These are phyloP conservation scores for Cuculus canorus DNA, from an alignment of 2,797 vertebrate genomes.

Conservation along the genomic window DNA sequence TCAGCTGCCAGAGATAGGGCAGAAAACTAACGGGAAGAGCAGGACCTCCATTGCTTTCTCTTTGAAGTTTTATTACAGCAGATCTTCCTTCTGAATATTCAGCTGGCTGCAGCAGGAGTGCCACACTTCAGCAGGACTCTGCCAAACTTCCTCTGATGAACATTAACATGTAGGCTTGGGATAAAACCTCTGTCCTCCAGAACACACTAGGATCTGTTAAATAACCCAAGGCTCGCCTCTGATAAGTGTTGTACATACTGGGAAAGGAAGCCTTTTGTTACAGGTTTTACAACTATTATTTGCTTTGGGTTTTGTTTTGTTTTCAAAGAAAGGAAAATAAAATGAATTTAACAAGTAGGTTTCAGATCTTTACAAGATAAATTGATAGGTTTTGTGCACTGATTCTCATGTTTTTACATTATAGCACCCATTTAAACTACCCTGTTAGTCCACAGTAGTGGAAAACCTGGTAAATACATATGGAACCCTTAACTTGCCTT, in stretches of 20 bases:
- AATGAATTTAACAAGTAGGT: conserved; percentile 69
- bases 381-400: conserved; percentile 31
- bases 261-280: conserved; percentile 51
- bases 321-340: conserved; percentile 71
- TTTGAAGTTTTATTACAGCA: conserved; percentile 56
- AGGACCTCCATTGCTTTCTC: not conserved
- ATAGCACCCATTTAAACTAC: conserved; percentile 56
- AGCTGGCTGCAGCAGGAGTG: not conserved
- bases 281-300: conserved; percentile 48
- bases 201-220: conserved; percentile 6
- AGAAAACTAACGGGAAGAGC: not conserved
- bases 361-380: conserved; percentile 65
- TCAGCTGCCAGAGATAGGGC: not conserved
- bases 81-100: conserved; percentile 25
- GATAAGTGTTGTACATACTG: conserved; percentile 15
- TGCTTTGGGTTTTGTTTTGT: conserved; percentile 58
- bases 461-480: conserved; percentile 61
- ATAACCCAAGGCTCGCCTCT: not conserved
- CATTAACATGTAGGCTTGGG: conserved; percentile 21
- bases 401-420: conserved; percentile 64
- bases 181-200: not conserved
- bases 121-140: not conserved
- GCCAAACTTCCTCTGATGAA: conserved; percentile 23
- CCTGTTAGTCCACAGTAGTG: conserved; percentile 45
- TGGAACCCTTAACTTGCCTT: conserved; percentile 53